Conservation (phyloP, 2,797 vertebrate species). For the Petrocephalus sullivani region DNA sequence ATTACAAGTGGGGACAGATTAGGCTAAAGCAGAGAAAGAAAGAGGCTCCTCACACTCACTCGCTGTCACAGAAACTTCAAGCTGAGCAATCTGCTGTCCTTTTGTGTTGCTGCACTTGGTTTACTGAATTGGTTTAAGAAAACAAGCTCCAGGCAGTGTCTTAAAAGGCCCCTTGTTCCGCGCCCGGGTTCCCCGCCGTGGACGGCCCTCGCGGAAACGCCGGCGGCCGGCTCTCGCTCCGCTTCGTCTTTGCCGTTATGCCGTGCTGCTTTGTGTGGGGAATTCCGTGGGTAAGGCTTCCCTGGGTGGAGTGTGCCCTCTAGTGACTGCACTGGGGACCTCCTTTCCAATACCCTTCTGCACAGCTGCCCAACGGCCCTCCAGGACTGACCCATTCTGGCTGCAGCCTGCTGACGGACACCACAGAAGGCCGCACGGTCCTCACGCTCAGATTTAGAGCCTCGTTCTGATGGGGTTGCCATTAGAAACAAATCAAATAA, state of each 20-base stretch:
- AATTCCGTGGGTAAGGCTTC: constrained; percentile 9
- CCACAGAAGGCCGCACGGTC: not conserved
- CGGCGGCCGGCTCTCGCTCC: constrained; percentile 46
- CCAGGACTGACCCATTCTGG: not conserved
- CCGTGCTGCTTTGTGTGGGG: constrained; percentile 30
- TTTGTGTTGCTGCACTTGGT: constrained; percentile 45
- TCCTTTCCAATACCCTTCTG: not conserved
- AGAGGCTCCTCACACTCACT: constrained; percentile 52
- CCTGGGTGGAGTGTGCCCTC: constrained; percentile 38
- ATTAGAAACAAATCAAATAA: not conserved
- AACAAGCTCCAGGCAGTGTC: constrained; percentile 41
- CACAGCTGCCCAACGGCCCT: not conserved
- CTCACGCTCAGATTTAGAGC: not conserved
- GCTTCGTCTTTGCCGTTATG: constrained; percentile 48
- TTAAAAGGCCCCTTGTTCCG: constrained; percentile 37
- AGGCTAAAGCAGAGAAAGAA: constrained; percentile 43
- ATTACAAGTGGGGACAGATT: constrained; percentile 41
- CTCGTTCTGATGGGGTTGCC: not conserved
- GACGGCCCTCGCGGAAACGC: constrained; percentile 51
- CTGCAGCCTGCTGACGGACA: not conserved
- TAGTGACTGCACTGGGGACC: constrained; percentile 25
- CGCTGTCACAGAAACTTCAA: constrained; percentile 50
- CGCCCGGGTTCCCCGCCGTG: constrained; percentile 49
- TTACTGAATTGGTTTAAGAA: constrained; percentile 44
- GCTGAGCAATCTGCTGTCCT: constrained; percentile 47